These are phyloP conservation scores for Diarsia brunnea DNA, from an alignment of 2,888 invertebrate species.

Conservation along the genomic window DNA sequence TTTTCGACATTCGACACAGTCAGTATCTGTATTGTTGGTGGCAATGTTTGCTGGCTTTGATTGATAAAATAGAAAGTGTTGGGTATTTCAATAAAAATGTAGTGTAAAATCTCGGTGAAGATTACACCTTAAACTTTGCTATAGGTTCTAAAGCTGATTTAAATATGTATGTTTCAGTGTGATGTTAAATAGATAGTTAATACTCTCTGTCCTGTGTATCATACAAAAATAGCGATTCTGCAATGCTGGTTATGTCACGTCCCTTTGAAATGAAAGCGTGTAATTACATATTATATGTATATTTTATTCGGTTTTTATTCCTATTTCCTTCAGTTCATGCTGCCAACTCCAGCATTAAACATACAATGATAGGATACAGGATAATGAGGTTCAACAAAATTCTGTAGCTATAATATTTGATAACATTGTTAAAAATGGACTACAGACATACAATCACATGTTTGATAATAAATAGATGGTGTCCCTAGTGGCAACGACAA, in stretches of 20 bases:
- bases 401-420: not conserved
- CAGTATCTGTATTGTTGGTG: not conserved
- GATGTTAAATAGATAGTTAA: not conserved
- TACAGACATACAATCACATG: not conserved
- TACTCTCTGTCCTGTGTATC: not conserved
- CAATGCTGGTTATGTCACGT: not conserved
- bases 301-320: not conserved
- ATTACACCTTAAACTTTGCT: too few relatives aligned
- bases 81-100: not conserved
- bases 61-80: not conserved
- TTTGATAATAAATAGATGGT: conserved; percentile 63
- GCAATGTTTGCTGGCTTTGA: not conserved
- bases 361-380: too few relatives aligned
- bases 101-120: not conserved
- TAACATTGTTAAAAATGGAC: not conserved
- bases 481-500: conserved; percentile 76
- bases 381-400: not conserved
- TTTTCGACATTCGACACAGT: not conserved
- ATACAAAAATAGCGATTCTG: not conserved
- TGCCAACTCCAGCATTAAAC: not conserved
- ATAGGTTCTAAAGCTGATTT: too few relatives aligned
- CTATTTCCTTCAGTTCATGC: not conserved
- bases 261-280: not conserved
- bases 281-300: too few relatives aligned
- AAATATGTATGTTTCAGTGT: too few relatives aligned